Evolutionary conservation across 2,888 invertebrate species (phyloP).

Genomic region (Andrena marginata): DNA sequence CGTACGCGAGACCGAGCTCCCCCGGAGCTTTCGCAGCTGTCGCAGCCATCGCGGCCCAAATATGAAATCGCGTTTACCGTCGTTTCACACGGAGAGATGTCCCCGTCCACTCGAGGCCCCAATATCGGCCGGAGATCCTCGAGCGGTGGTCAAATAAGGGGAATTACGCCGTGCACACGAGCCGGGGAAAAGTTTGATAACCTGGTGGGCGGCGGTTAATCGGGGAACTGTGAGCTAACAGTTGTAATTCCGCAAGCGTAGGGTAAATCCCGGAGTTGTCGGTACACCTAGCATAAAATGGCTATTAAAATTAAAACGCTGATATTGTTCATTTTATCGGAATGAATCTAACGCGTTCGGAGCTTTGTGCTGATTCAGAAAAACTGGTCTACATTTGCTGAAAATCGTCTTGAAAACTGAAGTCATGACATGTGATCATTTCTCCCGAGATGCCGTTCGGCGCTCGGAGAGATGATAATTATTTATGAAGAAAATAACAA

Average conservation of each 20-base stretch:
- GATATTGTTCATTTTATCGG: too few species aligned
- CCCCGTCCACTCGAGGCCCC: not conserved
- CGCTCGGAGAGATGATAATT: too few species aligned
- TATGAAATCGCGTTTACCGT: constrained; percentile 29
- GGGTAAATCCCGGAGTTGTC: too few species aligned
- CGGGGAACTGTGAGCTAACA: not conserved
- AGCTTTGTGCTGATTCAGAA: too few species aligned
- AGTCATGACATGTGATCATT: too few species aligned
- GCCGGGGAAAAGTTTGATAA: not conserved
- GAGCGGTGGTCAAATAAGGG: constrained; percentile 6
- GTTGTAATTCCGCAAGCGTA: not conserved
- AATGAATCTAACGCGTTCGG: too few species aligned
- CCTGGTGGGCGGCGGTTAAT: not conserved
- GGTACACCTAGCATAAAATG: too few species aligned
- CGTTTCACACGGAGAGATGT: not conserved
- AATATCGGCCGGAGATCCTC: constrained; percentile 8
- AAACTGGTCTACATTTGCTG: too few species aligned
- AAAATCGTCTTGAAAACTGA: too few species aligned
- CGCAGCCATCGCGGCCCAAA: constrained; percentile 12
- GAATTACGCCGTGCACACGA: constrained; percentile 3
- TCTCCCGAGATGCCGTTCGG: too few species aligned
- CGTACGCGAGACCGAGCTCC: not conserved
- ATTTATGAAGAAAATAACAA: too few species aligned
- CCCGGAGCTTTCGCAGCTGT: constrained; percentile 19
- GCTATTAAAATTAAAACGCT: too few species aligned